Conservation (phyloP, 2,113 vertebrate species). For the Pithys albifrons region DNA sequence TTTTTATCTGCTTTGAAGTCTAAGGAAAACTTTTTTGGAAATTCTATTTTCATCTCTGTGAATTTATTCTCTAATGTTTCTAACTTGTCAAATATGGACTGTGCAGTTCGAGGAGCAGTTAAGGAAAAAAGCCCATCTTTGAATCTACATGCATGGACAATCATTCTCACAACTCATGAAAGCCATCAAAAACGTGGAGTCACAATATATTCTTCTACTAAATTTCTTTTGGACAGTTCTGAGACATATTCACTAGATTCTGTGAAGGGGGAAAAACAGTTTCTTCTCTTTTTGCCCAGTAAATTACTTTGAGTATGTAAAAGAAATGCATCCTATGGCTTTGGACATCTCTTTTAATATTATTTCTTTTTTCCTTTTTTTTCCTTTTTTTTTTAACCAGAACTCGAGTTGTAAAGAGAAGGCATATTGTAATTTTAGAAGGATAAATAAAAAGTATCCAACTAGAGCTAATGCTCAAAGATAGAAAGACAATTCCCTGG, state of each 20-base stretch:
- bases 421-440: neutral
- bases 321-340: neutral
- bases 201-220: neutral
- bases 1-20: constrained; percentile 69
- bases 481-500: neutral
- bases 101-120: constrained; percentile 36
- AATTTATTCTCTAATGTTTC: constrained; percentile 61
- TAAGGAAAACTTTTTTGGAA: constrained; percentile 58
- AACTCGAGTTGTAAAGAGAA: neutral
- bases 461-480: neutral
- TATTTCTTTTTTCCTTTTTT: neutral
- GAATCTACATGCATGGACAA: neutral
- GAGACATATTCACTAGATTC: neutral
- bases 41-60: constrained; percentile 59
- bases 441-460: neutral
- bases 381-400: neutral
- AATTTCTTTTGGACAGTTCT: neutral
- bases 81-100: constrained; percentile 46
- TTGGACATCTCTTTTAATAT: neutral
- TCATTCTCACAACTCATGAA: neutral
- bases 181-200: neutral
- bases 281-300: neutral
- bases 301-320: neutral
- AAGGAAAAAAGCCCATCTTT: constrained; percentile 3
- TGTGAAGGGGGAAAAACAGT: neutral